phyloP scores from a whole-genome alignment of 2,888 invertebrate species.

The Thecophora atra region DNA sequence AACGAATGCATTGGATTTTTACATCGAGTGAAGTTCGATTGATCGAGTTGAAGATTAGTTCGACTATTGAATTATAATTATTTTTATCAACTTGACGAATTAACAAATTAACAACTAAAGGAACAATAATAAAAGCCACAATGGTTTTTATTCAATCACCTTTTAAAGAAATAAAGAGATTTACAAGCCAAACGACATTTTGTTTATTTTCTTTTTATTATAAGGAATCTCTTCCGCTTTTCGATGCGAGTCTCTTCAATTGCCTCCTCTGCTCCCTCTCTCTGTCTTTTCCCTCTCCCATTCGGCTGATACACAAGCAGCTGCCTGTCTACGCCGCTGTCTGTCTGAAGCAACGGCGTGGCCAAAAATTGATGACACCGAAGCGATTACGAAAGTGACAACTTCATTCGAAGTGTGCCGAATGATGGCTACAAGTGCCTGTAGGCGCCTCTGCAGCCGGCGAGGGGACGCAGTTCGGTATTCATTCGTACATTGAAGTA shows the following conservation, averaged over 20 bases:
- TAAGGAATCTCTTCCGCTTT: conserved; percentile 17
- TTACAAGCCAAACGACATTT: not conserved
- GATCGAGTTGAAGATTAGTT: no score
- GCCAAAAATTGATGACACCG: conserved; percentile 35
- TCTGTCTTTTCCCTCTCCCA: not conserved
- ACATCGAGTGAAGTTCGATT: no score
- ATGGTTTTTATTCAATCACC: no score
- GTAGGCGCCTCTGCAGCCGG: conserved; percentile 12
- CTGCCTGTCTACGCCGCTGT: not conserved
- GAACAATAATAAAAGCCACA: no score
- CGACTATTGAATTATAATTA: no score
- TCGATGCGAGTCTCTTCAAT: not conserved
- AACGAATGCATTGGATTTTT: no score
- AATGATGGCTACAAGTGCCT: conserved; percentile 33
- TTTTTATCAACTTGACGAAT: no score
- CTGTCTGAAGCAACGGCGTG: conserved; percentile 2
- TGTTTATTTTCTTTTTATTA: conserved; percentile 36
- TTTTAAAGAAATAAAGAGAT: no score
- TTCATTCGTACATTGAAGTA: not conserved
- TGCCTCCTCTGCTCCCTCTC: not conserved
- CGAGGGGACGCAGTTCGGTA: no score
- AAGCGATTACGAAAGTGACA: conserved; percentile 36
- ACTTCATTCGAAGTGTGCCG: conserved; percentile 23
- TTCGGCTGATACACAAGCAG: no score
- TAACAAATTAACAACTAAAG: no score